Conservation (phyloP, 2,113 vertebrate genomes). For the Prunella himalayana region DNA sequence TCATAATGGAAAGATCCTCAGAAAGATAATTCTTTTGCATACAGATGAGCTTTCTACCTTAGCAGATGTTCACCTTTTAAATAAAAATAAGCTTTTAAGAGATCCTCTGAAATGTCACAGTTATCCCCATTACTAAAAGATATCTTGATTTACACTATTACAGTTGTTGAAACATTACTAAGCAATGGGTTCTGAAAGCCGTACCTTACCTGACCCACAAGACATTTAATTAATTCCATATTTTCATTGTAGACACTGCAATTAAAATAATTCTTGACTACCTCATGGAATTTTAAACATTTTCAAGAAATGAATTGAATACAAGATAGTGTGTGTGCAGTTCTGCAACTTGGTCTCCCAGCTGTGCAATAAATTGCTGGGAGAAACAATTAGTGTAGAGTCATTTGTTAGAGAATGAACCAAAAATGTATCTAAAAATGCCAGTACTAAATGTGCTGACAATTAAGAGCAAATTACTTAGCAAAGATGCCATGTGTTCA, state of each 20-base stretch:
- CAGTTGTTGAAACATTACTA: conserved; percentile 43
- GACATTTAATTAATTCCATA: conserved; percentile 58
- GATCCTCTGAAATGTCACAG: conserved; percentile 48
- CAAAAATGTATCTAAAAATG: conserved; percentile 64
- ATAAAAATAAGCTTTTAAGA: conserved; percentile 65
- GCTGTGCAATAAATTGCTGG: conserved; percentile 50
- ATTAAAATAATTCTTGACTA: conserved; percentile 68
- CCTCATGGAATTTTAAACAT: conserved; percentile 55
- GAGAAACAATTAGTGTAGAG: conserved; percentile 64
- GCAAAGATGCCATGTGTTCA: conserved; percentile 44
- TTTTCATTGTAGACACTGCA: conserved; percentile 58
- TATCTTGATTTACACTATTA: conserved; percentile 60
- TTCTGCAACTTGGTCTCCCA: conserved; percentile 33
- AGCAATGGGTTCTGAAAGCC: conserved; percentile 31
- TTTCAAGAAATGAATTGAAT: conserved; percentile 49
- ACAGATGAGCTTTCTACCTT: conserved; percentile 36
- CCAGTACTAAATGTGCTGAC: conserved; percentile 55
- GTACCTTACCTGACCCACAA: conserved; percentile 37
- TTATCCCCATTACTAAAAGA: conserved; percentile 60
- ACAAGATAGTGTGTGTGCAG: not conserved
- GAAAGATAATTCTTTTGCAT: conserved; percentile 52
- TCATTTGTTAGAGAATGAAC: conserved; percentile 67
- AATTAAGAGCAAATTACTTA: conserved; percentile 65
- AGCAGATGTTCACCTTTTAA: conserved; percentile 59
- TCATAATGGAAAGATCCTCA: conserved; percentile 44